Percentiles rank a stretch among this genome's conserved stretches.
Conservation (phyloP, 2,797 vertebrate species). For the Austrolebias charrua region DNA sequence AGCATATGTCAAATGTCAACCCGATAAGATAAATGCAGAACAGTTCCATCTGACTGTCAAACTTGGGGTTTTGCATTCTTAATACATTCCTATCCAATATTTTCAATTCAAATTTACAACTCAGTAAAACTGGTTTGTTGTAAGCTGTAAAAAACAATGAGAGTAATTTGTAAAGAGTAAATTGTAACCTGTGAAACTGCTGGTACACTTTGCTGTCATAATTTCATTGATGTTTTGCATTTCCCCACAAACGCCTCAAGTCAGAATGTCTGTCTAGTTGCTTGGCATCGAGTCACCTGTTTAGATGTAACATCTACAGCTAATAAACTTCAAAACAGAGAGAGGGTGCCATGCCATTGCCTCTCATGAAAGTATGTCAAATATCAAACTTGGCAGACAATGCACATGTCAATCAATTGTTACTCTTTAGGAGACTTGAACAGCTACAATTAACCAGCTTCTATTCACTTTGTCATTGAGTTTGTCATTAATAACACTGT, state of each 20-base stretch:
- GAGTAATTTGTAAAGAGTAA: too few relatives aligned
- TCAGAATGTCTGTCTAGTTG: slow-evolving; percentile 21
- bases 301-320: slow-evolving; percentile 28
- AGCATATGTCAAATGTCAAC: not conserved
- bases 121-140: too few relatives aligned
- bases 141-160: too few relatives aligned
- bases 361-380: slow-evolving; percentile 43
- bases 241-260: slow-evolving; percentile 12
- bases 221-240: not conserved
- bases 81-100: not conserved
- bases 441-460: slow-evolving; percentile 54
- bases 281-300: slow-evolving; percentile 32
- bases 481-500: slow-evolving; percentile 54
- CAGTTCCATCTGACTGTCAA: not conserved
- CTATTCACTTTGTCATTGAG: slow-evolving; percentile 51
- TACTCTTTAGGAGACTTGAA: slow-evolving; percentile 38
- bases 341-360: slow-evolving; percentile 30
- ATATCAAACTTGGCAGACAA: slow-evolving; percentile 54
- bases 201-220: not conserved
- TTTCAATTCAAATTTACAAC: not conserved
- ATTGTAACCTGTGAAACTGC: not conserved
- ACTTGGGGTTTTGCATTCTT: not conserved
- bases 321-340: slow-evolving; percentile 50
- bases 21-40: slow-evolving; percentile 17
- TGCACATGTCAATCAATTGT: slow-evolving; percentile 36